A percentile compares a stretch with the other conserved stretches of the same genome.
Evolutionary conservation across 2,113 vertebrate genomes (phyloP).

Genomic region (Rhinopithecus roxellana): DNA sequence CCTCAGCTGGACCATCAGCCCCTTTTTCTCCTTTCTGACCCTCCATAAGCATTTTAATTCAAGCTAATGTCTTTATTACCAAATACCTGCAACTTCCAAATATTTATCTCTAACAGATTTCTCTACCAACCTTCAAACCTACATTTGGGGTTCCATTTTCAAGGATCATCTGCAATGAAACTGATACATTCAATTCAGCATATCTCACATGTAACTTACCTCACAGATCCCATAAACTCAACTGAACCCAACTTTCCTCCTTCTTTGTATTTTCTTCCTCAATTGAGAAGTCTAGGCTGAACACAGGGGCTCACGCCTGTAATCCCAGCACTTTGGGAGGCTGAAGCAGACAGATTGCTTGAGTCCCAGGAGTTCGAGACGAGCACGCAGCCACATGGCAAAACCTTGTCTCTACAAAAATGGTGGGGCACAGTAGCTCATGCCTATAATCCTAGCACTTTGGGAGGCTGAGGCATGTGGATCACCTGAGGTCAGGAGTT

Average conservation of each 20-base stretch:
- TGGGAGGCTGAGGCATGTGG: no score
- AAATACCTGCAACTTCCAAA: conserved; percentile 18
- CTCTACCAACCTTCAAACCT: background rate
- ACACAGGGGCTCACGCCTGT: no score
- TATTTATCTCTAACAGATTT: conserved; percentile 28
- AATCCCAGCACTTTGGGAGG: no score
- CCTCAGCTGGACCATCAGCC: background rate
- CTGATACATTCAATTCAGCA: background rate
- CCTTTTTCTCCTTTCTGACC: conserved; percentile 22
- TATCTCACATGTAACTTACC: background rate
- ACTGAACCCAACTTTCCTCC: background rate
- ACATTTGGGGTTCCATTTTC: conserved; percentile 23
- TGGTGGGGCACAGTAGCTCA: no score
- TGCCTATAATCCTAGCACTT: no score
- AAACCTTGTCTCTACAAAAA: no score
- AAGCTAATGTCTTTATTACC: background rate
- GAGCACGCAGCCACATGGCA: no score
- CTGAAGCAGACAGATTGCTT: no score
- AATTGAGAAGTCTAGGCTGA: background rate
- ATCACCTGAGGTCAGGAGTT: no score
- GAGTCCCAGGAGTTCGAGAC: no score
- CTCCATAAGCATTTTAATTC: background rate
- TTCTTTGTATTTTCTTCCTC: background rate
- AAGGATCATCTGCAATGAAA: background rate
- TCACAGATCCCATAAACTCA: background rate